Conservation (phyloP, 2,113 vertebrate species). For the Thalassoma bifasciatum region DNA sequence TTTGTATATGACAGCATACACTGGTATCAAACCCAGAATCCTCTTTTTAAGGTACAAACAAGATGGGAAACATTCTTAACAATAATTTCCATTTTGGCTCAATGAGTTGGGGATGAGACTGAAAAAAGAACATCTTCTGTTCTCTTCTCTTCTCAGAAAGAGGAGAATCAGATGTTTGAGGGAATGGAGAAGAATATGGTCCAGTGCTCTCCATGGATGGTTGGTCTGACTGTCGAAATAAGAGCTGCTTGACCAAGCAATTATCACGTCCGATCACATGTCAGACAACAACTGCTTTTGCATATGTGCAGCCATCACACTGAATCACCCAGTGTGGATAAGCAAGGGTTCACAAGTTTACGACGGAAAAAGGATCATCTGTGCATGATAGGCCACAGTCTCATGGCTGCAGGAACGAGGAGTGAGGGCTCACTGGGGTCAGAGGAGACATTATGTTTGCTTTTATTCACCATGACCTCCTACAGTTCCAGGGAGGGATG, state of each 20-base stretch:
- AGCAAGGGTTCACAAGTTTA: not conserved
- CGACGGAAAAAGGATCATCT: not conserved
- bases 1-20: not conserved
- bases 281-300: constrained; percentile 2
- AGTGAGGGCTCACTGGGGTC: not conserved
- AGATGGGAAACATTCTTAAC: too few species aligned
- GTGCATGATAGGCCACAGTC: constrained; percentile 1
- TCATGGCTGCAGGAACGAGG: not conserved
- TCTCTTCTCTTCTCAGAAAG: too few species aligned
- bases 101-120: too few species aligned
- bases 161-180: not conserved
- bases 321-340: constrained; percentile 2
- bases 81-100: too few species aligned
- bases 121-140: too few species aligned
- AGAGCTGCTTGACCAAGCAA: constrained; percentile 38
- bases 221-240: constrained; percentile 8
- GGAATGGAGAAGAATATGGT: not conserved
- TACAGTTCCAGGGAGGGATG: not conserved
- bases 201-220: constrained; percentile 35
- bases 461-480: not conserved
- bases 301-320: constrained; percentile 8
- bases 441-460: not conserved
- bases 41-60: not conserved
- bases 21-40: not conserved
- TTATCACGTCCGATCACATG: constrained; percentile 4